phyloP scores from a whole-genome alignment of 2,888 invertebrate genomes.

The Lobophora halterata region DNA sequence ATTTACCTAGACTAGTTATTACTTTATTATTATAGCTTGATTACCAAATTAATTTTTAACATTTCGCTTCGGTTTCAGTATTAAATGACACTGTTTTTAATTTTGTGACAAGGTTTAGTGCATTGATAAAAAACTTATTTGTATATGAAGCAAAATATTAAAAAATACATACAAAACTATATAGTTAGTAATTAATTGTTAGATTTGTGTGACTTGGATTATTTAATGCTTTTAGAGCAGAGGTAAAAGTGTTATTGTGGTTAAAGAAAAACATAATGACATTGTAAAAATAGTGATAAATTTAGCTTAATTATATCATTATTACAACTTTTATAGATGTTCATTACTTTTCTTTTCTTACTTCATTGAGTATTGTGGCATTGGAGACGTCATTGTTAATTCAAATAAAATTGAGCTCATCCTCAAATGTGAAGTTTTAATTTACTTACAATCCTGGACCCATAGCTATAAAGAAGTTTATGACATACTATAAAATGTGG shows the following conservation, averaged over 20 bases:
- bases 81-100: constrained; percentile 69
- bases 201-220: constrained; percentile 80
- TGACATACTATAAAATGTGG: too few relatives aligned
- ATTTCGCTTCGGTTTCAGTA: constrained; percentile 76
- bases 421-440: constrained; percentile 73
- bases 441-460: constrained; percentile 48
- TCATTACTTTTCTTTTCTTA: constrained; percentile 79
- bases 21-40: constrained; percentile 63
- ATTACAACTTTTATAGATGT: constrained; percentile 81
- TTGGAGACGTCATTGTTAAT: constrained; percentile 80
- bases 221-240: constrained; percentile 79
- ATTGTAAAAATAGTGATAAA: constrained; percentile 80
- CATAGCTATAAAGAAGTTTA: too few relatives aligned
- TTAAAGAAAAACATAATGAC: constrained; percentile 80
- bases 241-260: constrained; percentile 78
- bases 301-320: constrained; percentile 80
- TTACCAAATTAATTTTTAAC: constrained; percentile 74
- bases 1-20: constrained; percentile 51
- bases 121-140: constrained; percentile 68
- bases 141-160: constrained; percentile 76
- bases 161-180: constrained; percentile 70
- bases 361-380: constrained; percentile 79
- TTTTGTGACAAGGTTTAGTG: constrained; percentile 56
- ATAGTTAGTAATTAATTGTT: constrained; percentile 80
- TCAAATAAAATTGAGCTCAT: constrained; percentile 80